Conservation (phyloP, 2,797 vertebrate species). For the Perdix hodgsoniae region DNA sequence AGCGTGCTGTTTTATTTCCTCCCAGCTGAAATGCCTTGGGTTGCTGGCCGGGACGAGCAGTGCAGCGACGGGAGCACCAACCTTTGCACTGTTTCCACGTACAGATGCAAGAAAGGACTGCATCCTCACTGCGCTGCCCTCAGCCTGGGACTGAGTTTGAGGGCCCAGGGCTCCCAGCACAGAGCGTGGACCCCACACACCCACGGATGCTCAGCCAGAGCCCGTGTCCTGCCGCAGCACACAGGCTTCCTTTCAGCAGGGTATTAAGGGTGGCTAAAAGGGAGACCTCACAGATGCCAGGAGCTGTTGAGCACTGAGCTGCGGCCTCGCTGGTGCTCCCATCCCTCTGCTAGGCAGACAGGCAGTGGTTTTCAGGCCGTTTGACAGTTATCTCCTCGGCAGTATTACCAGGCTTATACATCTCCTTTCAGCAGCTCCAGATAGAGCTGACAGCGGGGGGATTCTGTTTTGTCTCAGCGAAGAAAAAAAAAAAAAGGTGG, state of each 20-base stretch:
- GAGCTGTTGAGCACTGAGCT: conserved; percentile 81
- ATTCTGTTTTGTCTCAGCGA: conserved; percentile 83
- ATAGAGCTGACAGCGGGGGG: conserved; percentile 80
- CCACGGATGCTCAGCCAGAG: too few species aligned
- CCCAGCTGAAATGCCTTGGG: not conserved
- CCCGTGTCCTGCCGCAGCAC: not conserved
- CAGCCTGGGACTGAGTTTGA: not conserved
- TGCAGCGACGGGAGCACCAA: not conserved
- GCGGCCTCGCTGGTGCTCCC: conserved; percentile 81
- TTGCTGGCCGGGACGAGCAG: not conserved
- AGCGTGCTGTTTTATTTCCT: not conserved
- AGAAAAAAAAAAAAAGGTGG: conserved; percentile 78
- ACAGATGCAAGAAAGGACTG: not conserved
- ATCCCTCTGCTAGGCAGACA: conserved; percentile 68
- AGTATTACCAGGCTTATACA: conserved; percentile 78
- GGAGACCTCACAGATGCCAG: conserved; percentile 76
- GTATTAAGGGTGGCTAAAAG: conserved; percentile 66
- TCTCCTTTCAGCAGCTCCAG: conserved; percentile 79
- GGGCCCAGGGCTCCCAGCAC: too few species aligned
- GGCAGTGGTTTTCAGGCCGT: conserved; percentile 81
- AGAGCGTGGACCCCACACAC: not conserved
- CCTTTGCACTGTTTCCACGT: not conserved
- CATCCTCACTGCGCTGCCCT: not conserved
- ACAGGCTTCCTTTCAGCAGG: conserved; percentile 66
- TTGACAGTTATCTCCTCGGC: conserved; percentile 81